Evolutionary conservation across 2,797 vertebrate genomes (phyloP).

Genomic region (Cyprinella venusta): DNA sequence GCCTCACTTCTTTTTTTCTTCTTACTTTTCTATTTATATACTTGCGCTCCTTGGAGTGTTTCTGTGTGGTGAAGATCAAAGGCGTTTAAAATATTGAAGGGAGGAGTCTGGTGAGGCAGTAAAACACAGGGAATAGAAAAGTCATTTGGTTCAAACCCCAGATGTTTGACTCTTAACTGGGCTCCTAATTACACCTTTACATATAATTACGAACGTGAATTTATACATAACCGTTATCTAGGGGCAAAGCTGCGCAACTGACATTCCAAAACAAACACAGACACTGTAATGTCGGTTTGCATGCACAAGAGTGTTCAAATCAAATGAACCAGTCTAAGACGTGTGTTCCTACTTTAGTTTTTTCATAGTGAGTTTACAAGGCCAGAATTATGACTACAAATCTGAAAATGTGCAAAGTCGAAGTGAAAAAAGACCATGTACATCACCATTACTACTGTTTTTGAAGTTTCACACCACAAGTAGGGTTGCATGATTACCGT

Average conservation of each 20-base stretch:
- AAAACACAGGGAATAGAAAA: constrained; percentile 58
- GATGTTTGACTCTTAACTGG: constrained; percentile 58
- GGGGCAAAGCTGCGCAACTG: constrained; percentile 28
- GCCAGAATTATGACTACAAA: neutral
- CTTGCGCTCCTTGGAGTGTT: constrained; percentile 57
- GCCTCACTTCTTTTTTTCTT: constrained; percentile 38
- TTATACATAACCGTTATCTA: constrained; percentile 35
- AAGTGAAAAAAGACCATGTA: neutral
- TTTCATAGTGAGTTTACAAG: neutral
- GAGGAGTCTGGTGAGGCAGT: constrained; percentile 51
- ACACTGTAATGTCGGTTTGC: neutral
- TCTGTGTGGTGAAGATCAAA: constrained; percentile 61
- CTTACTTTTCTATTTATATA: constrained; percentile 63
- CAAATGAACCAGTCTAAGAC: neutral
- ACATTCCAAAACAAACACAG: constrained; percentile 27
- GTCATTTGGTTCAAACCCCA: constrained; percentile 57
- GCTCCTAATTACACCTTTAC: constrained; percentile 60
- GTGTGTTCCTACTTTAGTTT: neutral
- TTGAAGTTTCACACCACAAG: neutral
- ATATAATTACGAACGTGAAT: constrained; percentile 35
- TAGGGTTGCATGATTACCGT: neutral
- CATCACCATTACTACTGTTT: neutral
- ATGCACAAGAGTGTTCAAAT: neutral
- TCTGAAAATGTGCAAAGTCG: neutral
- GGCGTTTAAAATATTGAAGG: constrained; percentile 57